phyloP scores from a whole-genome alignment of 2,113 vertebrate species.

The Mystacornis crossleyi region DNA sequence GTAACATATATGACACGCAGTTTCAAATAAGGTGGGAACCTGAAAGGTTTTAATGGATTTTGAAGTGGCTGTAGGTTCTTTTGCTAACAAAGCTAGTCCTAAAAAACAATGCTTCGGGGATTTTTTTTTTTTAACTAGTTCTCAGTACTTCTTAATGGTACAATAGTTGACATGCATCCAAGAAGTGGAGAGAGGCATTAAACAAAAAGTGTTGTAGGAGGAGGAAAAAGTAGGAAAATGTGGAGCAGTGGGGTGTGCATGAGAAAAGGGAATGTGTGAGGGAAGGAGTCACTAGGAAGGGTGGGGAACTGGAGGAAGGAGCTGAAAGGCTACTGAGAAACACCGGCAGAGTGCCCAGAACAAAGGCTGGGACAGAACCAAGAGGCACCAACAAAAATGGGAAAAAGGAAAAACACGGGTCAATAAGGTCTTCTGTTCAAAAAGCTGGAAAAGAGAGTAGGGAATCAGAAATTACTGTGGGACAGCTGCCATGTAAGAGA shows the following conservation, averaged over 20 bases:
- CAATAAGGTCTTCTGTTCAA: not conserved
- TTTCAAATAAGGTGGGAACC: not conserved
- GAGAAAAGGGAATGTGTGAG: not conserved
- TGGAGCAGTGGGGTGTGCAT: not conserved
- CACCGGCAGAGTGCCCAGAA: not conserved
- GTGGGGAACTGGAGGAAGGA: not conserved
- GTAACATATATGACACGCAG: not conserved
- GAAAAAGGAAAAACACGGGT: not conserved
- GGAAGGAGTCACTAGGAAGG: not conserved
- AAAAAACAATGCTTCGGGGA: not conserved
- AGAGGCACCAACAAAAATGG: not conserved
- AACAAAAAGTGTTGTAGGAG: not conserved
- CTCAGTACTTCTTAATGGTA: not conserved
- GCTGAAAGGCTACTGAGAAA: not conserved
- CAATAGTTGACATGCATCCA: not conserved
- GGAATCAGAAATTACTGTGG: not conserved
- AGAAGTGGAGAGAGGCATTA: not conserved
- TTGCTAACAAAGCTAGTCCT: not conserved
- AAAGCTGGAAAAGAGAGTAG: not conserved
- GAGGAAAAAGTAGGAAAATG: not conserved
- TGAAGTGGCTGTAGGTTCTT: not conserved
- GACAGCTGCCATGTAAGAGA: not conserved
- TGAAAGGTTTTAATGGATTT: not conserved
- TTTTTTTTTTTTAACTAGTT: not conserved
- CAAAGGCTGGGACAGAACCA: not conserved